Base-by-base conservation (phyloP, 2,888 invertebrate species). In the Galerucella calmariensis region DNA sequence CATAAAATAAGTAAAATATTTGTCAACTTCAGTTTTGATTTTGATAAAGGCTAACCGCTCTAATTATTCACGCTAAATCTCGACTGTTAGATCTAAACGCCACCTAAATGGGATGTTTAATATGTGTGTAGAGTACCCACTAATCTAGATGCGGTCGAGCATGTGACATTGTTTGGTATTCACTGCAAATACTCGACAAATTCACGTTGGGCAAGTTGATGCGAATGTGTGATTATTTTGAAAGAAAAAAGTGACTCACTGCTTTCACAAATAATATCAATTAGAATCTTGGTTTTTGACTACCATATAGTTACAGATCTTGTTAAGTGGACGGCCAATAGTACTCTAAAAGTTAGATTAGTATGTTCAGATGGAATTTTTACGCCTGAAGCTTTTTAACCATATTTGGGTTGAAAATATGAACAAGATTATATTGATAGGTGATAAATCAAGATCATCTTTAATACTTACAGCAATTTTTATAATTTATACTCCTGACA, bases 81-180 rank as follows among this genome's bases (percentile, higher is more conserved):
- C 46, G 59, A 46, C 44, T 16, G n/a, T 46, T 69, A 10, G 35
- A 69, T 61, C 58, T 69, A 69, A 69, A 69, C 61, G 59, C 48
- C 46, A 69, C 61, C 61, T 48, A 69, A 69, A 69, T 69, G 59
- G 61, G 61, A 61, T 69, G 69, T 69, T 69, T 69, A 69, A 61
- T 69, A 69, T 69, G 69, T 61, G 61, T 61, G 44, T 12, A 16
- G 69, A 61, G 48, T 69, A 69, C 27, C 46, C 61, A 69, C 27
- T 59, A 69, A 69, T 69, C 69, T 69, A 24, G 59, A 61, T 69
- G 69, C 51, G 69, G 69, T 61, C 46, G 48, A 46, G 61, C 48
- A 69, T 69, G 69, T 69, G 69, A 69, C 69, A 59, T 27, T n/a
- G 41, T 68, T 41, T 69, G 48, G 62, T 62, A 62, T 62, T 35